Evolutionary conservation across 2,888 invertebrate genomes (phyloP).

Genomic region (Busseola fusca): DNA sequence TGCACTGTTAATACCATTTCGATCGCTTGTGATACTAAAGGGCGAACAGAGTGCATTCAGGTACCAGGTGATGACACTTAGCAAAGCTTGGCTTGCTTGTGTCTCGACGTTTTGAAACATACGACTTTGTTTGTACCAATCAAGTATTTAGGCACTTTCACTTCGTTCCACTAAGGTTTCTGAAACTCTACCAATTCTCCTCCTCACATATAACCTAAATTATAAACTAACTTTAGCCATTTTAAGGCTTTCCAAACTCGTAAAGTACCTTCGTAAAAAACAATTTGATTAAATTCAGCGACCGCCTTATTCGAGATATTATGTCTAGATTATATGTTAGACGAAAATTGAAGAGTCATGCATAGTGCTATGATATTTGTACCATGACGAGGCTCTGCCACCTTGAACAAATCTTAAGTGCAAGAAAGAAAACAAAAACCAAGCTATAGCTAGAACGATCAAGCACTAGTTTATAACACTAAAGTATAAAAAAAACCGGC

Average conservation of each 20-base stretch:
- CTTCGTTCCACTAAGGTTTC: constrained; percentile 1
- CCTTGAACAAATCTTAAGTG: neutral
- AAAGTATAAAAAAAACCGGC: no score
- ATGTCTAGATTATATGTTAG: constrained; percentile 17
- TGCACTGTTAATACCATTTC: neutral
- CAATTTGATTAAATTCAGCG: constrained; percentile 39
- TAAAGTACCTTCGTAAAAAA: constrained; percentile 32
- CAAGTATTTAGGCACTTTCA: constrained; percentile 2
- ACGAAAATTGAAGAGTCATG: neutral
- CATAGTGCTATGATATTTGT: neutral
- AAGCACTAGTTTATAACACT: no score
- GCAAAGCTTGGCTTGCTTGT: neutral
- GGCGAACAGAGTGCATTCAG: neutral
- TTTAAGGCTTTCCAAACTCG: constrained; percentile 26
- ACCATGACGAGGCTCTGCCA: neutral
- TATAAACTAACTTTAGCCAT: constrained; percentile 30
- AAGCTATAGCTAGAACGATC: no score
- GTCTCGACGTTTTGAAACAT: constrained; percentile 9
- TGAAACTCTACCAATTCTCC: neutral
- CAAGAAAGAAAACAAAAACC: neutral
- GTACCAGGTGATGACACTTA: neutral
- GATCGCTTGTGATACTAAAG: neutral
- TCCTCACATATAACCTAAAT: constrained; percentile 26
- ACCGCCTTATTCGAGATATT: constrained; percentile 20
- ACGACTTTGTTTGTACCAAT: constrained; percentile 7